phyloP scores from a whole-genome alignment of 2,113 vertebrate genomes.

The Canis aureus region DNA sequence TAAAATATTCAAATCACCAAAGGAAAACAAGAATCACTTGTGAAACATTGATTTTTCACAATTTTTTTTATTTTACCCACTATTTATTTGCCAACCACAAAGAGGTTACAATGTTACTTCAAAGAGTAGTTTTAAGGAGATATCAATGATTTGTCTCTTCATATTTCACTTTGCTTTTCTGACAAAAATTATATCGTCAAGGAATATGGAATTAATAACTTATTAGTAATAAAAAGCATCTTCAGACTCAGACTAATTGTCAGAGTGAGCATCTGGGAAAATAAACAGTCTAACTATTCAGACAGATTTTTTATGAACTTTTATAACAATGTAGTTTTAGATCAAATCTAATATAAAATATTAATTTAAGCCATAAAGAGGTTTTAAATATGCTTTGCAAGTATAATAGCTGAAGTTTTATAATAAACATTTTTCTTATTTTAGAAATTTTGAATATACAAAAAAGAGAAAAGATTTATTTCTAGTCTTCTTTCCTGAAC shows the following conservation, averaged over 20 bases:
- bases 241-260: slow-evolving; percentile 44
- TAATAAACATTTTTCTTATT: slow-evolving; percentile 16
- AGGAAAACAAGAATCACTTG: slow-evolving; percentile 28
- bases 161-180: slow-evolving; percentile 41
- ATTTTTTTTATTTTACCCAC: slow-evolving; percentile 34
- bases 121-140: slow-evolving; percentile 44
- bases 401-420: slow-evolving; percentile 19
- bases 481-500: not conserved
- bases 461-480: slow-evolving; percentile 15
- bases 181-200: slow-evolving; percentile 23
- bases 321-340: not conserved
- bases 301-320: slow-evolving; percentile 11
- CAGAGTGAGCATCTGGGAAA: not conserved
- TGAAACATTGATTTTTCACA: slow-evolving; percentile 2
- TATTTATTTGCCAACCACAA: slow-evolving; percentile 47
- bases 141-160: not conserved
- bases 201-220: not conserved
- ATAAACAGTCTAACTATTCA: not conserved
- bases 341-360: slow-evolving; percentile 18
- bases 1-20: slow-evolving; percentile 44
- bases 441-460: not conserved
- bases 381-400: not conserved
- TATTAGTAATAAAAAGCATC: not conserved
- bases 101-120: slow-evolving; percentile 49
- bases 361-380: not conserved